Conservation (phyloP, 2,113 vertebrate genomes). For the Ictidomys tridecemlineatus region DNA sequence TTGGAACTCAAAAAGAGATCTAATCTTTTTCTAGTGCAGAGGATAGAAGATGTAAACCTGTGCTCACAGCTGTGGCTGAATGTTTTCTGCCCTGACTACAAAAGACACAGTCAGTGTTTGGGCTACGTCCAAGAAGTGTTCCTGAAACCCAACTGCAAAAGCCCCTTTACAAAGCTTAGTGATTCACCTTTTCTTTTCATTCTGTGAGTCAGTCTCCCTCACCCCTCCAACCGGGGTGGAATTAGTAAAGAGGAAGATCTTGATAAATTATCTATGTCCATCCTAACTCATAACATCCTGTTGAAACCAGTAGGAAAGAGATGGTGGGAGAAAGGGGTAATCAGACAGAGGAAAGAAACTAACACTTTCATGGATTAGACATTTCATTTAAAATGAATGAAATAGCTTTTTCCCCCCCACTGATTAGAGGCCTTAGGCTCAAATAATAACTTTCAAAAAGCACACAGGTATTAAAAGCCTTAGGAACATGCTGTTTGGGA, state of each 20-base stretch:
- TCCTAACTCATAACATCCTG: background rate
- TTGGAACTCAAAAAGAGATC: background rate
- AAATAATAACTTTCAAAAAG: background rate
- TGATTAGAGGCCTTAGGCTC: background rate
- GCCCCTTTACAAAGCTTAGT: background rate
- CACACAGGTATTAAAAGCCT: background rate
- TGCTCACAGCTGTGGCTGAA: background rate
- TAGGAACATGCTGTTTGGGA: background rate
- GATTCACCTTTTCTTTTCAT: background rate
- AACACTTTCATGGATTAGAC: background rate
- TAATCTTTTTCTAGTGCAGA: background rate
- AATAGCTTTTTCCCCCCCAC: background rate
- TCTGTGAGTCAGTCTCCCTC: background rate
- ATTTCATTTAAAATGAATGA: background rate
- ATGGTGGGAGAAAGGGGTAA: background rate
- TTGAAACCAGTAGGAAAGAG: background rate
- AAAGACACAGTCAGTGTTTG: background rate
- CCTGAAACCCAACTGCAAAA: slow-evolving; percentile 1
- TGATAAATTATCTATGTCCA: background rate
- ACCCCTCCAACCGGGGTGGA: background rate
- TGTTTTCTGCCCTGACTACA: background rate
- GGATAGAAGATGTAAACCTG: background rate
- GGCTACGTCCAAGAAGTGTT: background rate
- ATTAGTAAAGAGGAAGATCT: background rate
- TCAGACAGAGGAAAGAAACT: background rate